phyloP scores from a whole-genome alignment of 2,113 vertebrate genomes.

The Rhagologus leucostigma region DNA sequence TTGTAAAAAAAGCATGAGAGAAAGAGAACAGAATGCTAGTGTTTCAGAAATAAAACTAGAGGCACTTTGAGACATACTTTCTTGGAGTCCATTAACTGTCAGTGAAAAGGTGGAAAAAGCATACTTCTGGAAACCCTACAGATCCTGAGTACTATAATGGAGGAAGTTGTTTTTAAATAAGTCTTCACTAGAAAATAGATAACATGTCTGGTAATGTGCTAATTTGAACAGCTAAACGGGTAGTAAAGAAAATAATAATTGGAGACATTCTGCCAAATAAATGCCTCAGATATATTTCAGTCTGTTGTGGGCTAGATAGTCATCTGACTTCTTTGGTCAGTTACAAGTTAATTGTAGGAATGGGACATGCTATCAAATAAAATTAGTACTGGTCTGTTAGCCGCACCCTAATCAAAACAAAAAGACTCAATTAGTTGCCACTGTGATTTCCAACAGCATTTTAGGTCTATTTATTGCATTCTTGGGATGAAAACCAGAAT shows the following conservation, averaged over 20 bases:
- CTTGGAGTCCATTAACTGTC: neutral
- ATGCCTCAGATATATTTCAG: neutral
- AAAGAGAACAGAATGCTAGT: neutral
- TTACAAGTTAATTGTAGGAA: constrained; percentile 20
- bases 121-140: neutral
- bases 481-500: neutral
- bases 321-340: neutral
- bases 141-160: neutral
- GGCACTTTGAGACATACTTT: neutral
- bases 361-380: neutral
- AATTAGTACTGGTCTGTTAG: constrained; percentile 11
- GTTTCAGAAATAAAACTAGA: neutral
- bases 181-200: neutral
- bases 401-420: neutral
- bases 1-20: neutral
- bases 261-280: neutral
- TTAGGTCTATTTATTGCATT: neutral
- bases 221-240: neutral
- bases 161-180: neutral
- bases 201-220: neutral
- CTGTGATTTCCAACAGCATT: neutral
- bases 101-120: neutral
- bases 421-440: neutral
- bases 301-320: neutral
- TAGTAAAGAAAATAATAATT: neutral